Evolutionary conservation across 35 echinoderm and acorn worm genomes (phyloP).

Genomic region (Ophiothrix spiculata): DNA sequence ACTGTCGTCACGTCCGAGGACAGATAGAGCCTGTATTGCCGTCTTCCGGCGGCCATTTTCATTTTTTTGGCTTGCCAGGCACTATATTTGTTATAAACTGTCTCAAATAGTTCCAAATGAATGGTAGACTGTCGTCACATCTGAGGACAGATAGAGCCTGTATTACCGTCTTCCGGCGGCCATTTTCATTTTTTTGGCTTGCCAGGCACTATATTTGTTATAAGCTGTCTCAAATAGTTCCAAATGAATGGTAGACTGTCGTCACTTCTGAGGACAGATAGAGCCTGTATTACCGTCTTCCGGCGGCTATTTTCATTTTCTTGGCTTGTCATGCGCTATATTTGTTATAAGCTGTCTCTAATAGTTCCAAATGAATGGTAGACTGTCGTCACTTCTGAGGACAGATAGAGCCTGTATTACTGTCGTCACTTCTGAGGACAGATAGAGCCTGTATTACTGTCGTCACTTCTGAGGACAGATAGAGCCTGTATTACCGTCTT

Average conservation of each 20-base stretch:
- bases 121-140: slow-evolving; percentile 59
- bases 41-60: too few species aligned
- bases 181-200: slow-evolving; percentile 54
- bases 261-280: too few species aligned
- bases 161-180: slow-evolving; percentile 10
- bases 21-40: too few species aligned
- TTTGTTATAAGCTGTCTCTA: slow-evolving; percentile 75
- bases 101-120: slow-evolving; percentile 78
- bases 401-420: too few species aligned
- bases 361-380: slow-evolving; percentile 65
- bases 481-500: slow-evolving; percentile 1
- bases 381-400: too few species aligned
- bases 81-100: slow-evolving; percentile 69
- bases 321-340: slow-evolving; percentile 74
- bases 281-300: too few species aligned
- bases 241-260: slow-evolving; percentile 64
- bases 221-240: slow-evolving; percentile 77
- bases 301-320: slow-evolving; percentile 48
- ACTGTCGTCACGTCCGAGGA: too few species aligned
- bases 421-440: too few species aligned
- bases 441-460: too few species aligned
- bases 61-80: slow-evolving; percentile 78
- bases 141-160: too few species aligned
- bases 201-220: slow-evolving; percentile 74
- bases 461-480: too few species aligned